A percentile compares a stretch with the other conserved stretches of the same genome.
Evolutionary conservation across 1,140 invertebrate species (phyloP).

Genomic region (Dreissena rostriformis): DNA sequence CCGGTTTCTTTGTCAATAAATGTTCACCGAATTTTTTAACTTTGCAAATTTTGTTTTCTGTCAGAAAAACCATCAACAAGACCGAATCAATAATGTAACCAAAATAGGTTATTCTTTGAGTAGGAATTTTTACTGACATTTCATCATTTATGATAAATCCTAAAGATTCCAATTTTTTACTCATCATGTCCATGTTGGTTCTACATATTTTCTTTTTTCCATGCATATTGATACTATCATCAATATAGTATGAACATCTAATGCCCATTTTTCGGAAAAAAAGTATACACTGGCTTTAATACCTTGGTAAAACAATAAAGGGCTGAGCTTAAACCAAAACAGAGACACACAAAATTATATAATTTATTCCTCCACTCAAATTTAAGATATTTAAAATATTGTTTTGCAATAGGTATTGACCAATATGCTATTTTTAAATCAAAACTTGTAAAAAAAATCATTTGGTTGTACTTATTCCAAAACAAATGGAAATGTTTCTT

Average conservation of each 20-base stretch:
- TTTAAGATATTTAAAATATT: background rate
- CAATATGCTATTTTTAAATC: background rate
- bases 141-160: conserved; percentile 26
- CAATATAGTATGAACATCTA: background rate
- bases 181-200: background rate
- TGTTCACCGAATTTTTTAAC: background rate
- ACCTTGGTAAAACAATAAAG: background rate
- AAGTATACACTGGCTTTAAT: background rate
- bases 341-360: conserved; percentile 1
- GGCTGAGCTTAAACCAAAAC: background rate
- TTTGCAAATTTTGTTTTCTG: conserved; percentile 11
- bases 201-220: background rate
- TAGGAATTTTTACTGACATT: conserved; percentile 7
- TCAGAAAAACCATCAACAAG: conserved; percentile 22
- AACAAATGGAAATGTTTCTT: conserved; percentile 54
- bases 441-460: conserved; percentile 23
- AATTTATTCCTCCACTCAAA: background rate
- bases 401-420: conserved; percentile 3
- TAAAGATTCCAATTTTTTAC: background rate
- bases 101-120: conserved; percentile 31
- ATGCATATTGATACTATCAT: conserved; percentile 10
- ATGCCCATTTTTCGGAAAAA: background rate
- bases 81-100: conserved; percentile 26
- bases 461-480: conserved; percentile 24
- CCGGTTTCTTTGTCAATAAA: background rate